Evolutionary conservation across 2,113 vertebrate species (phyloP).

Genomic region (Amazona guildingii): DNA sequence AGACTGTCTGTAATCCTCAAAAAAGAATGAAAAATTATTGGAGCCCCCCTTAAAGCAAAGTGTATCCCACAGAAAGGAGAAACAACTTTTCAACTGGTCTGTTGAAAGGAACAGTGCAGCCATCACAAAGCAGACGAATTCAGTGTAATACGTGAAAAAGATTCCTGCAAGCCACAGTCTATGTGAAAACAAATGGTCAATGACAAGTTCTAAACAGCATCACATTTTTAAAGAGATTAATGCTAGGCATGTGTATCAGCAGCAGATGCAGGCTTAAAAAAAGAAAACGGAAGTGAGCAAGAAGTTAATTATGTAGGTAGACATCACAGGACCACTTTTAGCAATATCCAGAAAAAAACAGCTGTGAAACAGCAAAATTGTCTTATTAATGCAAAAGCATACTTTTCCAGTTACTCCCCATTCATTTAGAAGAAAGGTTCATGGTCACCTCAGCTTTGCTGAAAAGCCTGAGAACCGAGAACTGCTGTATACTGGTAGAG

Average conservation of each 20-base stretch:
- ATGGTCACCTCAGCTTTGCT: background rate
- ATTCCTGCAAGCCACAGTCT: background rate
- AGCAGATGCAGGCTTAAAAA: slow-evolving; percentile 2
- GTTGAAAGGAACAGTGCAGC: background rate
- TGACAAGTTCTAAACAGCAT: slow-evolving; percentile 7
- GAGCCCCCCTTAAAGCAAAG: background rate
- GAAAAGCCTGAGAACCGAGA: background rate
- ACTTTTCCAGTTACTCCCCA: background rate
- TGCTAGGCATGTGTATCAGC: background rate
- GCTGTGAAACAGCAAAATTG: background rate
- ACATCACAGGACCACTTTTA: background rate
- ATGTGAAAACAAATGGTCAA: slow-evolving; percentile 5
- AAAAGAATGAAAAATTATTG: background rate
- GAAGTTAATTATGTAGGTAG: slow-evolving; percentile 13
- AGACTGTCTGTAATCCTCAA: background rate
- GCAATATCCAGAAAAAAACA: background rate
- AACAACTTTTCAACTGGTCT: background rate
- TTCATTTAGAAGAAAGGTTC: background rate
- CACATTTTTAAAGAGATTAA: slow-evolving; percentile 32
- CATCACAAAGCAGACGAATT: background rate
- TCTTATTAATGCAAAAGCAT: background rate
- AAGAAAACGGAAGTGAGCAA: background rate
- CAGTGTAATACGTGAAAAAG: background rate
- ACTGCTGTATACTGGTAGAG: background rate
- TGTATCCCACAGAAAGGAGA: background rate